Evolutionary conservation across 2,888 invertebrate species (phyloP).

Genomic region (Bombylius discolor): DNA sequence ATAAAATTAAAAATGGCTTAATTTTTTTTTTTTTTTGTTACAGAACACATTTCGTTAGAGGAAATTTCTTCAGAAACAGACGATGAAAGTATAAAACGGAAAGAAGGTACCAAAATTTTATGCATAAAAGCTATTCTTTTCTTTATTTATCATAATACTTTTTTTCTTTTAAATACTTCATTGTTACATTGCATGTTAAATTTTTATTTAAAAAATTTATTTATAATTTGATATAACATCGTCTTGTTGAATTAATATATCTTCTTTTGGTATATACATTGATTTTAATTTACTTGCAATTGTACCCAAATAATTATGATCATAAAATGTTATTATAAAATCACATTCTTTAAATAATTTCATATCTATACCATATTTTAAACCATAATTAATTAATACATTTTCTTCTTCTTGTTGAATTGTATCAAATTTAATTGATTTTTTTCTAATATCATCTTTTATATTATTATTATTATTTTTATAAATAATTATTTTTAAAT

Average conservation of each 20-base stretch:
- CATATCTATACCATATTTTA: conserved; percentile 22
- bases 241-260: not conserved
- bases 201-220: too few relatives aligned
- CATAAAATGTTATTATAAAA: conserved; percentile 20
- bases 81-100: conserved; percentile 16
- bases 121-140: not conserved
- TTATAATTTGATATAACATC: not conserved
- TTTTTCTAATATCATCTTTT: too few relatives aligned
- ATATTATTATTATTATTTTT: conserved; percentile 1
- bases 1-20: too few relatives aligned
- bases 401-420: conserved; percentile 5
- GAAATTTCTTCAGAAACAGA: conserved; percentile 44
- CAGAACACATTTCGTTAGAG: conserved; percentile 48
- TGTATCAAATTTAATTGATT: conserved; percentile 6
- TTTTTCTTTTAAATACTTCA: too few relatives aligned
- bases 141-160: too few relatives aligned
- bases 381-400: conserved; percentile 24
- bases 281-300: conserved; percentile 21
- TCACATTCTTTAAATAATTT: conserved; percentile 24
- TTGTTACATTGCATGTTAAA: not conserved
- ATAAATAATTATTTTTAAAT: conserved; percentile 25
- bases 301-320: conserved; percentile 1
- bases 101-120: too few relatives aligned
- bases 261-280: conserved; percentile 21
- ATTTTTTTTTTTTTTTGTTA: conserved; percentile 1